These are phyloP conservation scores for Amiota communis DNA, from an alignment of 2,888 invertebrate genomes.

Conservation along the genomic window DNA sequence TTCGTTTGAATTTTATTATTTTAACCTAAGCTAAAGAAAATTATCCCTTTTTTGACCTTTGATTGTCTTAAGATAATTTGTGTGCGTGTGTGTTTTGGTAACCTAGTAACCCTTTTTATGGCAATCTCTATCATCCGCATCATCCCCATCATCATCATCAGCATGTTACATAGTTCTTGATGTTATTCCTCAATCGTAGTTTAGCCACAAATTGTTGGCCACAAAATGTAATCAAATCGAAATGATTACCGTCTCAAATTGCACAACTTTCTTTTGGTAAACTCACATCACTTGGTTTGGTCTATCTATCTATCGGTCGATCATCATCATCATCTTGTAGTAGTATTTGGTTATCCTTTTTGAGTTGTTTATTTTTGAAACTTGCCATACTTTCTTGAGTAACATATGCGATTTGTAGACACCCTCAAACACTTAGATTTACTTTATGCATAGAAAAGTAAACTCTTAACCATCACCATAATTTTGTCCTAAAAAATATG, in stretches of 20 bases:
- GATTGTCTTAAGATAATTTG: slow-evolving; percentile 52
- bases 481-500: not conserved
- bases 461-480: too few species aligned
- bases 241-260: slow-evolving; percentile 56
- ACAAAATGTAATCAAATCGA: slow-evolving; percentile 44
- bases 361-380: too few species aligned
- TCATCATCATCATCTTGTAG: too few species aligned
- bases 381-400: too few species aligned
- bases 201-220: slow-evolving; percentile 28
- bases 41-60: slow-evolving; percentile 56
- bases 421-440: too few species aligned
- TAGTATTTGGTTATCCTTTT: too few species aligned
- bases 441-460: too few species aligned
- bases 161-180: not conserved
- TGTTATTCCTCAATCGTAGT: not conserved
- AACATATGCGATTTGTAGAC: not conserved
- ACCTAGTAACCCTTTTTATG: slow-evolving; percentile 13
- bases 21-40: not conserved
- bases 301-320: not conserved
- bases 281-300: not conserved
- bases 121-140: slow-evolving; percentile 1
- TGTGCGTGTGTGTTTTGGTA: not conserved
- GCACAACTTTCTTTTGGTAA: slow-evolving; percentile 40
- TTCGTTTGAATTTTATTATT: slow-evolving; percentile 17
- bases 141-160: not conserved